Conservation (phyloP, 2,113 vertebrate species). For the Onychostoma macrolepis region DNA sequence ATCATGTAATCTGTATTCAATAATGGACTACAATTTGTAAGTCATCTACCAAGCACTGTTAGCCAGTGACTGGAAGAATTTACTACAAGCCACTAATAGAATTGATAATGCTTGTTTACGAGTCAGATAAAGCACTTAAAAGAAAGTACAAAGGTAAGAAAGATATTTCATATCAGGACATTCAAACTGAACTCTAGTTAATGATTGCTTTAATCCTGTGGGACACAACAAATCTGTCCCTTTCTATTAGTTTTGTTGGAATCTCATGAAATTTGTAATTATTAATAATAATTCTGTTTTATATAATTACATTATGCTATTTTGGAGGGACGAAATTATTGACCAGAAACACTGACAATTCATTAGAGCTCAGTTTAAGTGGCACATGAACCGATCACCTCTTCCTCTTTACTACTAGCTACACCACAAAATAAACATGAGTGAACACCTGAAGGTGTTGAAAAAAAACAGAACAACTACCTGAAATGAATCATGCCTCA, state of each 20-base stretch:
- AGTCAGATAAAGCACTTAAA: not conserved
- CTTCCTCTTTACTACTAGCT: not conserved
- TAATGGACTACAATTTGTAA: too few relatives aligned
- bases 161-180: not conserved
- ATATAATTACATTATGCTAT: not conserved
- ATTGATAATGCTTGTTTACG: not conserved
- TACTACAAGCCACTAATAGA: not conserved
- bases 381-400: not conserved
- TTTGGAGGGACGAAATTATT: too few relatives aligned
- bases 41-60: not conserved
- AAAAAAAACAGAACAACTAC: too few relatives aligned
- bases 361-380: too few relatives aligned
- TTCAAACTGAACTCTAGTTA: slow-evolving; percentile 20
- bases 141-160: slow-evolving; percentile 1
- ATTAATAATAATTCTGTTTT: not conserved
- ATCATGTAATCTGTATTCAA: too few relatives aligned
- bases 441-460: not conserved
- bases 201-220: slow-evolving; percentile 23
- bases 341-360: too few relatives aligned
- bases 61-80: not conserved
- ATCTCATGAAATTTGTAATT: not conserved
- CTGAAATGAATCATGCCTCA: too few relatives aligned
- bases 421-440: not conserved
- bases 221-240: not conserved
- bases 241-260: not conserved